Conservation (phyloP, 2,888 invertebrate genomes). For the Phaonia tiefii region DNA sequence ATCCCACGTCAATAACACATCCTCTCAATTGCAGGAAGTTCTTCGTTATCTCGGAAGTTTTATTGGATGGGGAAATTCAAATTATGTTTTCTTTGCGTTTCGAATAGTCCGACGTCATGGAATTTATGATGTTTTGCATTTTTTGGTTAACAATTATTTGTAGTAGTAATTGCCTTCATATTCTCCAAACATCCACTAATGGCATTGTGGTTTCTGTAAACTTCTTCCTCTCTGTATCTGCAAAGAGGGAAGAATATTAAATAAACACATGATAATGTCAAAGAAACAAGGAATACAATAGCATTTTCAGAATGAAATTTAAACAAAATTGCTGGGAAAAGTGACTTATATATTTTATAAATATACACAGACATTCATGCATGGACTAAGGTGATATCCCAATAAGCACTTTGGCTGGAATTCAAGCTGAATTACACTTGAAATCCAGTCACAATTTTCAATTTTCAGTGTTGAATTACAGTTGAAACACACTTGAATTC, state of each 20-base stretch:
- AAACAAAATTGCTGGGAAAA: conserved; percentile 14
- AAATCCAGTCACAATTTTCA: too few relatives aligned
- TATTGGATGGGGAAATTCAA: not conserved
- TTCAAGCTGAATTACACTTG: too few relatives aligned
- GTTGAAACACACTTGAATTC: too few relatives aligned
- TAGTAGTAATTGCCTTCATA: conserved; percentile 63
- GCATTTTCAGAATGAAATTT: not conserved
- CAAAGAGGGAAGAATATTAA: not conserved
- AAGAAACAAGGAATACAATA: not conserved
- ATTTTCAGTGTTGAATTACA: too few relatives aligned
- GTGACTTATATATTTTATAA: not conserved
- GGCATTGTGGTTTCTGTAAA: conserved; percentile 4
- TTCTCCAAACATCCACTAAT: conserved; percentile 42
- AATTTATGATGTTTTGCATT: conserved; percentile 60
- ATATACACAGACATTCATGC: not conserved
- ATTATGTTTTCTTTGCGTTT: conserved; percentile 40
- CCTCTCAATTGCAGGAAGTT: not conserved
- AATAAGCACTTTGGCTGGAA: too few relatives aligned
- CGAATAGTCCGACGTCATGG: conserved; percentile 59
- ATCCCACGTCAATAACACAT: conserved; percentile 63
- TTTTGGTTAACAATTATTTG: conserved; percentile 62
- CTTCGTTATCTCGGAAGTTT: conserved; percentile 6
- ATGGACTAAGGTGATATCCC: too few relatives aligned
- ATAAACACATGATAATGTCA: not conserved
- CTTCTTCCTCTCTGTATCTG: conserved; percentile 40